Percentiles rank a stretch among this genome's conserved stretches.
Evolutionary conservation across 2,113 vertebrate species (phyloP).

Genomic region (Gambusia affinis): DNA sequence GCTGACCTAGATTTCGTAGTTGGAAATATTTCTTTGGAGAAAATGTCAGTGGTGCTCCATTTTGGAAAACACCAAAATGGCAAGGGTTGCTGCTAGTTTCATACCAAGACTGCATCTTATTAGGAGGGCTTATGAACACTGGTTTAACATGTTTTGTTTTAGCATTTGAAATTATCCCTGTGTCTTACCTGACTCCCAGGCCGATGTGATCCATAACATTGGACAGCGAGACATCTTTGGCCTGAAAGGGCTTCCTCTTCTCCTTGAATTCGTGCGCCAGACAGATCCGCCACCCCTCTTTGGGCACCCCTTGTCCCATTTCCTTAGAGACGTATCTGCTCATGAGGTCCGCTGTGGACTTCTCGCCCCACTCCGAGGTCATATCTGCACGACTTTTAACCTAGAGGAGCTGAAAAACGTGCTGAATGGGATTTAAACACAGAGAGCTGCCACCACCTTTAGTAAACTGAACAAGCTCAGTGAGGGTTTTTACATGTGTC

Average conservation of each 20-base stretch:
- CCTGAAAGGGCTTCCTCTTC: constrained; percentile 89
- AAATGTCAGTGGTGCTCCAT: too few relatives aligned
- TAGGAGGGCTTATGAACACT: neutral
- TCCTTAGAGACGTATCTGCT: constrained; percentile 82
- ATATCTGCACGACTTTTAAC: constrained; percentile 15
- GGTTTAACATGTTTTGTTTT: too few relatives aligned
- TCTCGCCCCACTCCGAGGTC: constrained; percentile 72
- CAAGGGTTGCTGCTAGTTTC: too few relatives aligned
- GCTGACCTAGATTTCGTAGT: neutral
- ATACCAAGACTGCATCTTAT: too few relatives aligned
- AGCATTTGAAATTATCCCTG: too few relatives aligned
- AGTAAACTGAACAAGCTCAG: constrained; percentile 2
- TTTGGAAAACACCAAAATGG: too few relatives aligned
- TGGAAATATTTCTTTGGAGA: too few relatives aligned
- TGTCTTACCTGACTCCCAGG: constrained; percentile 86
- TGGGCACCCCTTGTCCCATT: constrained; percentile 81
- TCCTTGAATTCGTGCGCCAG: constrained; percentile 91
- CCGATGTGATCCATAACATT: constrained; percentile 85
- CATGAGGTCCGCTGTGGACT: constrained; percentile 83
- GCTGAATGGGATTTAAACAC: neutral
- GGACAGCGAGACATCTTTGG: constrained; percentile 84
- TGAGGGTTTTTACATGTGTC: neutral
- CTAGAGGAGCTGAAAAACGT: neutral
- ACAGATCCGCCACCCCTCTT: constrained; percentile 91
- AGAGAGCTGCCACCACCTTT: constrained; percentile 12